Conservation (phyloP, 2,888 invertebrate species). For the Drosophila maculinotata region DNA sequence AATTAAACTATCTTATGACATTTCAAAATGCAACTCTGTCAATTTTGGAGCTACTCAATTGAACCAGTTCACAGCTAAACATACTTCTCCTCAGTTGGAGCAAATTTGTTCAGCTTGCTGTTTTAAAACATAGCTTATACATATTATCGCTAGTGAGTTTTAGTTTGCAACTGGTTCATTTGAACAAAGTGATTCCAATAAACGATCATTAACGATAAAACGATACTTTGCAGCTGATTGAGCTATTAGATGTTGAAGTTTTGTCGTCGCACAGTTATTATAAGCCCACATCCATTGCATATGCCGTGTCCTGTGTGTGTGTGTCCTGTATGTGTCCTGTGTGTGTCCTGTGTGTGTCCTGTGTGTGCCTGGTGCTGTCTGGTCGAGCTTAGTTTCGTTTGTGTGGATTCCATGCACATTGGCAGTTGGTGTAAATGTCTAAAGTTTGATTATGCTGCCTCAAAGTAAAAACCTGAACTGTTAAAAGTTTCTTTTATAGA, state of each 20-base stretch:
- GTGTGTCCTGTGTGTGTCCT: not conserved
- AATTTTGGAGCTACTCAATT: not conserved
- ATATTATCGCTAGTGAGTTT: not conserved
- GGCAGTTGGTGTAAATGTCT: constrained; percentile 68
- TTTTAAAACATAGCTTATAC: not conserved
- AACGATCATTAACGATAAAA: constrained; percentile 4
- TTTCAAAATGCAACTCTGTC: too few relatives aligned
- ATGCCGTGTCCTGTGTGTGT: not conserved
- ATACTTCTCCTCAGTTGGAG: not conserved
- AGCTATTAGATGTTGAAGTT: constrained; percentile 33
- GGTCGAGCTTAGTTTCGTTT: not conserved
- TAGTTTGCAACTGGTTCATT: constrained; percentile 3
- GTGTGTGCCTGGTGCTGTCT: not conserved
- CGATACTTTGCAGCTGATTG: constrained; percentile 32
- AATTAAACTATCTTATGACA: constrained; percentile 2
- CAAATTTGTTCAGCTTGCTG: too few relatives aligned
- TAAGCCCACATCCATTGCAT: not conserved
- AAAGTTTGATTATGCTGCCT: constrained; percentile 71
- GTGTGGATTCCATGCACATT: constrained; percentile 28
- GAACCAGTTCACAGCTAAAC: not conserved
- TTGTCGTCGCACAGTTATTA: constrained; percentile 11
- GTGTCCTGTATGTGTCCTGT: not conserved
- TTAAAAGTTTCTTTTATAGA: constrained; percentile 69
- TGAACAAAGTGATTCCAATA: constrained; percentile 1
- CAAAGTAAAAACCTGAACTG: constrained; percentile 55